Percentiles rank a stretch among this genome's conserved stretches.
Conservation (phyloP, 1,140 invertebrate genomes). For the Drosophila watanabei region DNA sequence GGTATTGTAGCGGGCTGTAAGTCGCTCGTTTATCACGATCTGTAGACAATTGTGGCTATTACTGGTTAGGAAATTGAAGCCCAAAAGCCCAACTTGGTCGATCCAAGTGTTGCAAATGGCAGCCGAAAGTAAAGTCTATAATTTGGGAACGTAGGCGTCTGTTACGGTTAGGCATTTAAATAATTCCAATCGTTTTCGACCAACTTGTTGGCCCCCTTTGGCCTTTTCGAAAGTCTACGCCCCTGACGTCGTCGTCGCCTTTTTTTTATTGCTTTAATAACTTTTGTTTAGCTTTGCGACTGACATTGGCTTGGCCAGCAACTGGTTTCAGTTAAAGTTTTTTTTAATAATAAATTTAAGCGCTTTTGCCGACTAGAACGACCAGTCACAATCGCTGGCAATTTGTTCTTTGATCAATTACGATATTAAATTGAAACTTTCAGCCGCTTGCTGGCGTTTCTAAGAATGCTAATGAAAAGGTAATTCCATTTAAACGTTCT, state of each 20-base stretch:
- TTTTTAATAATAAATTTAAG: slow-evolving; percentile 37
- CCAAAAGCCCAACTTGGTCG: slow-evolving; percentile 31
- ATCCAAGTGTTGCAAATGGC: slow-evolving; percentile 48
- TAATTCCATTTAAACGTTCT: slow-evolving; percentile 55
- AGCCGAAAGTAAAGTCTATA: slow-evolving; percentile 44
- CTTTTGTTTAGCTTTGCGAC: slow-evolving; percentile 46
- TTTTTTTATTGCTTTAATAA: slow-evolving; percentile 49
- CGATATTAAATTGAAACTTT: slow-evolving; percentile 47
- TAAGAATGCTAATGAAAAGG: slow-evolving; percentile 51
- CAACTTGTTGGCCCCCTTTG: slow-evolving; percentile 59
- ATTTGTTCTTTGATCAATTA: slow-evolving; percentile 65
- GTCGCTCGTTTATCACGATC: slow-evolving; percentile 73
- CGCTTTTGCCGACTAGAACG: slow-evolving; percentile 46
- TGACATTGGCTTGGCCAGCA: slow-evolving; percentile 42
- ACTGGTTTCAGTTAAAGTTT: slow-evolving; percentile 65
- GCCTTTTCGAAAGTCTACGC: slow-evolving; percentile 70
- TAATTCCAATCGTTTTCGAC: slow-evolving; percentile 49
- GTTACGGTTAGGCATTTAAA: slow-evolving; percentile 54
- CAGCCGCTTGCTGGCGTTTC: slow-evolving; percentile 11
- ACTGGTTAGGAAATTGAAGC: slow-evolving; percentile 54
- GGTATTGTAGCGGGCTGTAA: slow-evolving; percentile 32
- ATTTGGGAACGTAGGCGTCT: slow-evolving; percentile 63
- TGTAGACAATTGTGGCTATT: slow-evolving; percentile 67
- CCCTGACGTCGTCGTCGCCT: slow-evolving; percentile 12
- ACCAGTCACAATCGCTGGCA: slow-evolving; percentile 46